Base-by-base conservation (phyloP, 2,888 invertebrate species). In the Prosopocoilus inquinatus region DNA sequence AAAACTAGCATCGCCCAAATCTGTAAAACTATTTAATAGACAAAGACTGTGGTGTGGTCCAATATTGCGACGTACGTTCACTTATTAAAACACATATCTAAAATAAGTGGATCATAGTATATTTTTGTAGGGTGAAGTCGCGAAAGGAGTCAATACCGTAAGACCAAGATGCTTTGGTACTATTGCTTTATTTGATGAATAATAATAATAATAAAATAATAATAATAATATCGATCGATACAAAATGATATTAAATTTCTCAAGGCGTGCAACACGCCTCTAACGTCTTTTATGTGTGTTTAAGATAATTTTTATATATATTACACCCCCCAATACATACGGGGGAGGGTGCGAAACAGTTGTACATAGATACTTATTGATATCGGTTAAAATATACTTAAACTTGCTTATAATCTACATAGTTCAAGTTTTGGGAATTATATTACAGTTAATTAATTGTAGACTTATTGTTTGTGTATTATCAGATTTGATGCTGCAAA, bases 91-190 rank as follows among this genome's bases (percentile, higher is more conserved):
- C 41, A 47, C 52, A 60, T 54, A 57, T 60, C 52, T 54, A 49
- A 62, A 66, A 67, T 67, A 71, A 66, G 70, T 70, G 69, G 71
- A 66, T 64, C 61, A 70, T 60, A 64, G 49, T 72, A 75, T 75
- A 75, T 75, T 75, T 75, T 75, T 75, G 69, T 75, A 75, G 74
- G 64, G 64, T 63, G 65, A 64, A 59, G 63, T 67, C 64, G 65
- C 60, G 63, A 63, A 59, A 57, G 66, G 67, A 67, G 63, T 52
- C 55, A 63, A 54, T 62, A 51, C 58, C 59, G 61, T 67, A 65
- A 66, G 69, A 68, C 67, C 70, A 69, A 69, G 57, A 71, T 70
- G 76, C 76, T 77, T 77, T 76, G 76, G 76, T 76, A 75, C 72
- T 72, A 74, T 72, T 71, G 76, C 76, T 77, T 77, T 77, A 77